Evolutionary conservation across 2,888 invertebrate species (phyloP).

Genomic region (Drosophila greeni): DNA sequence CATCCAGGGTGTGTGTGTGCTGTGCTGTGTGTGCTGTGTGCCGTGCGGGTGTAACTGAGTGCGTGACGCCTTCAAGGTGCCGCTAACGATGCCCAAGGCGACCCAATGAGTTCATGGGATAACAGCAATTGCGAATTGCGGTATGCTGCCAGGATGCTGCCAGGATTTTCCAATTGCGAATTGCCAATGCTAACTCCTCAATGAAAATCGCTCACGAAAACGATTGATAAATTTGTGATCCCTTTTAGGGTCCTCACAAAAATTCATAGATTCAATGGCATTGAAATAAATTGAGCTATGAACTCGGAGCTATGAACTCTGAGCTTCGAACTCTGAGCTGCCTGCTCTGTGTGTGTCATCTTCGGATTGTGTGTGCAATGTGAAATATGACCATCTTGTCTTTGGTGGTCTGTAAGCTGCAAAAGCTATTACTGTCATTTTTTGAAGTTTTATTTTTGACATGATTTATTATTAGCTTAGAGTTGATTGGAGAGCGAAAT

Average conservation of each 20-base stretch:
- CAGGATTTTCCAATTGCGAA: background rate
- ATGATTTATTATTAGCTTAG: background rate
- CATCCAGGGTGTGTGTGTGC: slow-evolving; percentile 6
- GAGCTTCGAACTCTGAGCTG: too few species aligned
- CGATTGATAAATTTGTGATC: slow-evolving; percentile 4
- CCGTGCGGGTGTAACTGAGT: slow-evolving; percentile 43
- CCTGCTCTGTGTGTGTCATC: background rate
- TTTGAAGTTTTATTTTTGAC: background rate
- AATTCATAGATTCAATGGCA: slow-evolving; percentile 7
- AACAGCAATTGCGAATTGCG: slow-evolving; percentile 17
- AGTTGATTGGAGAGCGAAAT: background rate
- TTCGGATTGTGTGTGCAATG: slow-evolving; percentile 3
- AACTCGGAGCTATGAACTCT: background rate
- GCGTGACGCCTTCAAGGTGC: slow-evolving; percentile 65
- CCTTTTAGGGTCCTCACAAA: background rate
- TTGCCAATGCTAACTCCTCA: slow-evolving; percentile 2
- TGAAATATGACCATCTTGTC: background rate
- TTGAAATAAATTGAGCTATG: slow-evolving; percentile 6
- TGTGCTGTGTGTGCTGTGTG: too few species aligned
- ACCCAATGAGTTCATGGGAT: slow-evolving; percentile 20
- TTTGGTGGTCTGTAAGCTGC: background rate
- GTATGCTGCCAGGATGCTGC: background rate
- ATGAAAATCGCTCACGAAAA: slow-evolving; percentile 19
- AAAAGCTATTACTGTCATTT: slow-evolving; percentile 3
- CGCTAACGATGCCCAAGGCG: slow-evolving; percentile 42